Base-by-base conservation (phyloP, 2,888 invertebrate genomes). In the Pyrrhia umbra region DNA sequence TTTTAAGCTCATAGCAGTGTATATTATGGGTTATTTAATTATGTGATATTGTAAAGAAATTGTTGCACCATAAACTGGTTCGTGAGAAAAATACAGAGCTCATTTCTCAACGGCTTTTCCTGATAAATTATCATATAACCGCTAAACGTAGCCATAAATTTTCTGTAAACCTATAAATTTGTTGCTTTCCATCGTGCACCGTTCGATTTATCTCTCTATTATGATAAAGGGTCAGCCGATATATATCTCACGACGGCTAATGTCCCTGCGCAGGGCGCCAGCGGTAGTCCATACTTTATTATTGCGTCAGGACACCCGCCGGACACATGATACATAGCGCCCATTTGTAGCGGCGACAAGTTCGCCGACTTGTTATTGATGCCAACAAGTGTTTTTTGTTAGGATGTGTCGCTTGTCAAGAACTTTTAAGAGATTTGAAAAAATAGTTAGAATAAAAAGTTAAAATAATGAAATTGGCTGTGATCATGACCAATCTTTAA, bases 181-280 rank as follows among this genome's bases (percentile, higher is more conserved):
- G 13, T 15, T 25, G 55, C 39, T 46, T 66, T 9, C 27, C 50
- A 39, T 51, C 43, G 27, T 54, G 27, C 21, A 40, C 13, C 27
- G 18, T 60, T 68, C 57, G 49, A 63, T 70, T 71, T 68, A 74
- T 72, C 66, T 58, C 59, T 55, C 34, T 61, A 63, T 67, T 58
- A 72, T 75, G 73, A 79, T 67, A 73, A 63, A 74, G 58, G 63
- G 66, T 72, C 64, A 57, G 69, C 39, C 68, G 69, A 71, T 66
- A 61, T 69, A 69, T 68, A 70, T 71, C 49, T 67, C 66, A 51
- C 74, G 73, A 60, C 47, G n/a, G 15, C 42, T 56, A 25, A 25
- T 40, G 43, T 52, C 30, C 40, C 37, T 9, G 47, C 18, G 46
- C 30, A 47, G 46, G 68, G 55, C 37, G 49, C 68, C 68, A 30